Evolutionary conservation across 2,797 vertebrate species (phyloP).

Genomic region (Paratrypauchen microcephalus): DNA sequence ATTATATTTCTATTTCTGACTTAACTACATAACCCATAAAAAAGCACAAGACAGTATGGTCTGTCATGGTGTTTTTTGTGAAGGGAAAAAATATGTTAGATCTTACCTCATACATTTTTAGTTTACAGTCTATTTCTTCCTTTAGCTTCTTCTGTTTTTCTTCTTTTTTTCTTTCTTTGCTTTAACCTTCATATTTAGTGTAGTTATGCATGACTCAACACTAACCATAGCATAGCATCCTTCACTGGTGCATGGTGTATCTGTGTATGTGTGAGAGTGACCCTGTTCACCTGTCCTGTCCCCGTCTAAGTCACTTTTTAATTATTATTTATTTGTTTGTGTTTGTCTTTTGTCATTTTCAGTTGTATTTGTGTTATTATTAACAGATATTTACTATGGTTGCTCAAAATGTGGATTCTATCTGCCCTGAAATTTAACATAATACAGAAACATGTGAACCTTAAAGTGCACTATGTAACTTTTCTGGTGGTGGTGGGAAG

Average conservation of each 20-base stretch:
- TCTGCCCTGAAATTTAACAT: background rate
- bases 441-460: background rate
- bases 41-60: conserved; percentile 10
- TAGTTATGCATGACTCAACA: conserved; percentile 51
- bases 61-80: conserved; percentile 9
- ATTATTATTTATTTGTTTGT: conserved; percentile 24
- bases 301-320: conserved; percentile 32
- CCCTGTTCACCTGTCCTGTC: conserved; percentile 22
- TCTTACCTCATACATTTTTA: conserved; percentile 14
- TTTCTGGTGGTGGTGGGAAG: no score
- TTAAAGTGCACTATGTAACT: no score
- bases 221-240: conserved; percentile 32
- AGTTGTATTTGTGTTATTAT: conserved; percentile 30
- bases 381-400: conserved; percentile 1
- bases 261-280: conserved; percentile 42
- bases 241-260: conserved; percentile 61
- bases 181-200: conserved; percentile 9
- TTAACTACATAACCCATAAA: conserved; percentile 3
- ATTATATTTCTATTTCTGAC: background rate
- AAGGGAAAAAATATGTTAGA: conserved; percentile 54
- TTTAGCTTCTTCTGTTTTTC: conserved; percentile 8
- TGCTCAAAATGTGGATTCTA: background rate
- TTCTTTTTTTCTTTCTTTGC: conserved; percentile 14
- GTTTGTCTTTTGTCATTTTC: conserved; percentile 43
- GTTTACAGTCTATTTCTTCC: conserved; percentile 5